These are phyloP conservation scores for Stigmatopora nigra DNA, from an alignment of 2,113 vertebrate genomes.

Conservation along the genomic window DNA sequence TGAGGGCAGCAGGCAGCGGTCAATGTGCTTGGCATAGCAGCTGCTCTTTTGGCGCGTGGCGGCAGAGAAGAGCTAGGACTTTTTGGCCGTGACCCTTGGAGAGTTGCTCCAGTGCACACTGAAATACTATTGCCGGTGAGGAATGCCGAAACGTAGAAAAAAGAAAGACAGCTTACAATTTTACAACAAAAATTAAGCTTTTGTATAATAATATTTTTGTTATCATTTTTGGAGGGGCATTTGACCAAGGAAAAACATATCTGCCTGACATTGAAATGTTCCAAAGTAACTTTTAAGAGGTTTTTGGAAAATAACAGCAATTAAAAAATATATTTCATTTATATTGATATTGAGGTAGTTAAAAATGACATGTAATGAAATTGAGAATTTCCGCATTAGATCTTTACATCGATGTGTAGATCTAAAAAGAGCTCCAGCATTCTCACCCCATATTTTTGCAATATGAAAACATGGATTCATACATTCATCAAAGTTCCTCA, in stretches of 20 bases:
- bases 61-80: constrained; percentile 52
- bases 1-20: constrained; percentile 62
- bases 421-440: too few relatives aligned
- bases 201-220: background rate
- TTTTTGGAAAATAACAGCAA: too few relatives aligned
- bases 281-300: background rate
- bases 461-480: background rate
- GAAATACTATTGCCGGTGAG: constrained; percentile 51
- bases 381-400: too few relatives aligned
- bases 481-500: background rate
- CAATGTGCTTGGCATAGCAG: constrained; percentile 61
- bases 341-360: too few relatives aligned
- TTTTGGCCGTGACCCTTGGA: constrained; percentile 58
- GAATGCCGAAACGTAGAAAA: constrained; percentile 34
- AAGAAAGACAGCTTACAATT: constrained; percentile 19
- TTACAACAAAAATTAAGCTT: background rate
- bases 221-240: background rate
- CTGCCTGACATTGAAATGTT: background rate
- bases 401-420: too few relatives aligned
- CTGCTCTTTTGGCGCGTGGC: constrained; percentile 48
- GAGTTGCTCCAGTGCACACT: constrained; percentile 53
- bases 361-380: too few relatives aligned
- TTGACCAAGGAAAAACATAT: background rate
- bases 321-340: too few relatives aligned
- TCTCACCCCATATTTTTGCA: too few relatives aligned